phyloP scores from a whole-genome alignment of 2,888 invertebrate species.

The Mythimna vitellina region DNA sequence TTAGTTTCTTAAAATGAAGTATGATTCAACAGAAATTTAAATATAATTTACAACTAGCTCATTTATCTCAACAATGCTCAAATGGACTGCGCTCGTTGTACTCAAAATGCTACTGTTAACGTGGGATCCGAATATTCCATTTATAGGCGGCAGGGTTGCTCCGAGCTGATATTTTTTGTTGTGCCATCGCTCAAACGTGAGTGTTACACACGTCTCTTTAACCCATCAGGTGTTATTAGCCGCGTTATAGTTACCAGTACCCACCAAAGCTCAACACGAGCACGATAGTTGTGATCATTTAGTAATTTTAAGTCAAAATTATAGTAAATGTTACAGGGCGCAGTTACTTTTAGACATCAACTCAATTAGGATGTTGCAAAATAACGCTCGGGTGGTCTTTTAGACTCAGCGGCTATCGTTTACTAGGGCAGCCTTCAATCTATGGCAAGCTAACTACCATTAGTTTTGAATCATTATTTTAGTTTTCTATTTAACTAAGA shows the following conservation, averaged over 20 bases:
- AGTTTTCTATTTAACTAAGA: background rate
- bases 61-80: constrained; percentile 66
- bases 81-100: constrained; percentile 78
- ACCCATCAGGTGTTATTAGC: constrained; percentile 78
- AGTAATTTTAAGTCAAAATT: constrained; percentile 81
- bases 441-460: background rate
- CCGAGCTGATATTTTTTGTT: constrained; percentile 85
- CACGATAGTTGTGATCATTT: constrained; percentile 76
- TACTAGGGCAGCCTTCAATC: background rate
- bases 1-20: constrained; percentile 8
- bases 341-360: constrained; percentile 70
- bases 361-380: constrained; percentile 75
- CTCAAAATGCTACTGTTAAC: constrained; percentile 81
- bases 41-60: constrained; percentile 31
- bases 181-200: constrained; percentile 85
- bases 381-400: constrained; percentile 71
- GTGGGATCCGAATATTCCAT: constrained; percentile 85
- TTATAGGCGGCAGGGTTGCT: constrained; percentile 86
- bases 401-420: constrained; percentile 50
- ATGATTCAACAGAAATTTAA: constrained; percentile 15
- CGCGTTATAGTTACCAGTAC: constrained; percentile 72
- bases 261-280: constrained; percentile 77
- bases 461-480: constrained; percentile 3
- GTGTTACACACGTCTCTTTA: constrained; percentile 80
- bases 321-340: constrained; percentile 76